Percentiles rank a stretch among this genome's conserved stretches.
Evolutionary conservation across 2,113 vertebrate species (phyloP).

Genomic region (Chloebia gouldiae): DNA sequence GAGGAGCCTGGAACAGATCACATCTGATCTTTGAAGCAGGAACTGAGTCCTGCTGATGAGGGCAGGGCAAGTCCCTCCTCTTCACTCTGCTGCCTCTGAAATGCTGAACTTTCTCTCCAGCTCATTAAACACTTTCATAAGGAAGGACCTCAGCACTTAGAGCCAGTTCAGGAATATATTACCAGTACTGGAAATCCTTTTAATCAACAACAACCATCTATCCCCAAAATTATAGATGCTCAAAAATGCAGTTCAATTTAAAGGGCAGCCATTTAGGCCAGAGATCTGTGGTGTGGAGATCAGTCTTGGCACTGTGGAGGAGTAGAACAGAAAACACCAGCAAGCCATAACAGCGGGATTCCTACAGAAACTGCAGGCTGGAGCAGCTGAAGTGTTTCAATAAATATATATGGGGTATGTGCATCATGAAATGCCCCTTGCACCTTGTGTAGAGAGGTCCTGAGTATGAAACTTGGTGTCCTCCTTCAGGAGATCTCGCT

Average conservation of each 20-base stretch:
- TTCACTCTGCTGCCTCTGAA: not conserved
- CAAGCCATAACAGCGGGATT: not conserved
- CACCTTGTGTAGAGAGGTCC: not conserved
- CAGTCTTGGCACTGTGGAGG: not conserved
- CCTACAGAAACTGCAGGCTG: not conserved
- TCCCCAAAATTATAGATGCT: not conserved
- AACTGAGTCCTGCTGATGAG: not conserved
- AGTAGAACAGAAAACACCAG: not conserved
- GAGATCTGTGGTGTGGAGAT: not conserved
- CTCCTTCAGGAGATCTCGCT: not conserved
- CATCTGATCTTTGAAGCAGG: not conserved
- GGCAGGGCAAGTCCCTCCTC: not conserved
- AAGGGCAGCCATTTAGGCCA: not conserved
- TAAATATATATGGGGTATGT: not conserved
- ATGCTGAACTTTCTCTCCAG: not conserved
- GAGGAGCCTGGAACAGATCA: not conserved
- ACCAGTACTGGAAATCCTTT: not conserved
- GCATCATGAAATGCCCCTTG: not conserved
- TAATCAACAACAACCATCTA: not conserved
- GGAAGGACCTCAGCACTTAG: not conserved
- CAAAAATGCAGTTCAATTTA: not conserved
- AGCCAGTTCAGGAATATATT: not conserved
- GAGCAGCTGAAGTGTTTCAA: not conserved
- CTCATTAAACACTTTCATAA: not conserved
- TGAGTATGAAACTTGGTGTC: not conserved